Evolutionary conservation across 2,113 vertebrate genomes (phyloP), one percentile per base, ranked within the genome.

Genomic region (Nycticryphes semicollaris): DNA sequence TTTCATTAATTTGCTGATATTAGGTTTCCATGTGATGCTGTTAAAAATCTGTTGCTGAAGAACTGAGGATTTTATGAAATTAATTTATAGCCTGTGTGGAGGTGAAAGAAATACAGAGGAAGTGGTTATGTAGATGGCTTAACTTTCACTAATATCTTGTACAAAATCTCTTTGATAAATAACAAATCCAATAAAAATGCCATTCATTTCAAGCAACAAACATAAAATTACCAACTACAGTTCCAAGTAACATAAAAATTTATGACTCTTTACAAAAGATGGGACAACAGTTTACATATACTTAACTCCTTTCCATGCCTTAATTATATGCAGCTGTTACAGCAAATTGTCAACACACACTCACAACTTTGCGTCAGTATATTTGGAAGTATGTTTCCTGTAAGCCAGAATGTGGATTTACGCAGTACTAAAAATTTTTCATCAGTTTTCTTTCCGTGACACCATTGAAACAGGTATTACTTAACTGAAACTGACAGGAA

Each of bases 231-330:
- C 21, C 64, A 91, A 31, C 37, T 74, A 18, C n/a, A 25, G 23
- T 78, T 84, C 68, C 48, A 92, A 89, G 33, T 39, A 89, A 53
- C 51, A 59, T 63, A 30, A 92, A 90, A 79, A 86, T 33, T 62
- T 25, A 79, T 30, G 59, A 37, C n/a, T 67, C 21, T 77, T 28
- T 75, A 56, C 48, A 66, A 78, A 80, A 91, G n/a, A 60, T 14
- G 17, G 30, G 57, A 72, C 27, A 66, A 56, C 33, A 31, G 10
- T 84, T 91, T 91, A 35, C 48, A 39, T 53, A n/a, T 24, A 33
- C 9, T 89, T 48, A 48, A n/a, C 10, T 93, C 50, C 39, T 93
- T 87, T 80, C 67, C 63, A 70, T 89, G 39, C 35, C 22, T 78
- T 82, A 72, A 53, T 82, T 91, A 39, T 35, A 75, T 35, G 39